phyloP scores from a whole-genome alignment of 2,888 invertebrate species.

The Creontiades dilutus region DNA sequence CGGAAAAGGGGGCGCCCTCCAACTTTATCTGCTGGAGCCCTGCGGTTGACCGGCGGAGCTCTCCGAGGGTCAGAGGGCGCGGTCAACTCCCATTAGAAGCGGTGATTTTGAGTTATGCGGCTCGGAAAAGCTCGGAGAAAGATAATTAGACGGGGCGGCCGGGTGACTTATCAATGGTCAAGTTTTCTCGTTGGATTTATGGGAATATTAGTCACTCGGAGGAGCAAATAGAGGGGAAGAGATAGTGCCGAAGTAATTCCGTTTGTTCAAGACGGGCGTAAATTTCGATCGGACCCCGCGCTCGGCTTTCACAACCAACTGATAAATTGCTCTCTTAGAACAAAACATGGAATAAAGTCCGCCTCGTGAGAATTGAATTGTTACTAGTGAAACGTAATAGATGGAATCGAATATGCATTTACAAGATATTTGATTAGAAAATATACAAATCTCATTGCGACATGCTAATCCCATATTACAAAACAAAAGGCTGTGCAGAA shows the following conservation, averaged over 20 bases:
- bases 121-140: conserved; percentile 1
- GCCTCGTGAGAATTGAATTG: too few relatives aligned
- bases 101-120: conserved; percentile 56
- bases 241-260: conserved; percentile 31
- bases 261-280: conserved; percentile 8
- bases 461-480: too few relatives aligned
- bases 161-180: conserved; percentile 49
- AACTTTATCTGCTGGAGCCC: conserved; percentile 53
- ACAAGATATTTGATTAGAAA: too few relatives aligned
- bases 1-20: background rate
- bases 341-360: too few relatives aligned
- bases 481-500: too few relatives aligned
- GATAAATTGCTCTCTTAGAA: too few relatives aligned
- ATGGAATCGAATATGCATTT: too few relatives aligned
- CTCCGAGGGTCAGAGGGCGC: conserved; percentile 40
- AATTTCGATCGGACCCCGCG: conserved; percentile 12
- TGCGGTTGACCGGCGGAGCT: conserved; percentile 44
- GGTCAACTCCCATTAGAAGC: conserved; percentile 49
- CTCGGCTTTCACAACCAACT: background rate
- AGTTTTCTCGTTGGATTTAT: conserved; percentile 37
- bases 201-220: conserved; percentile 51
- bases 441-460: too few relatives aligned
- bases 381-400: too few relatives aligned
- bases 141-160: conserved; percentile 41
- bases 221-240: conserved; percentile 65